Conservation (phyloP, 2,888 invertebrate species). For the Chrysopilus asiliformis region DNA sequence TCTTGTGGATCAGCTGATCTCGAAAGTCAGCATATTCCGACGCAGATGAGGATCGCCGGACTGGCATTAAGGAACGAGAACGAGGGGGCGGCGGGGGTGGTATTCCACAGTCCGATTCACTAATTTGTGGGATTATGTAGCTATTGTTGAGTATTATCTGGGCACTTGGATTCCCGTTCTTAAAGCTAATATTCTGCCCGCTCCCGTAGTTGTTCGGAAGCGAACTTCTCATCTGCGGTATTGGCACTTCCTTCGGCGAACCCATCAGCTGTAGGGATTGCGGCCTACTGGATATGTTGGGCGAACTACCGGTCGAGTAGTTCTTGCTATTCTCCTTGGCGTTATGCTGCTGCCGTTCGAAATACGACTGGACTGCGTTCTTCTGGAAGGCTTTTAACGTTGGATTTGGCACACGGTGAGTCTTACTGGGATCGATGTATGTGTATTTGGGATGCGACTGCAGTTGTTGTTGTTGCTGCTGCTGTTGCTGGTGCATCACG, state of each 20-base stretch:
- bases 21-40: slow-evolving; percentile 48
- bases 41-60: slow-evolving; percentile 49
- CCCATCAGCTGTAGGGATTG: slow-evolving; percentile 25
- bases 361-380: slow-evolving; percentile 66
- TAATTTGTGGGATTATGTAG: slow-evolving; percentile 5
- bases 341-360: slow-evolving; percentile 52
- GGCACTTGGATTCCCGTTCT: slow-evolving; percentile 7
- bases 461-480: slow-evolving; percentile 36
- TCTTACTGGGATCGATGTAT: slow-evolving; percentile 59
- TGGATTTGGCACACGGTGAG: slow-evolving; percentile 54
- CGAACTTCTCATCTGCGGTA: slow-evolving; percentile 26
- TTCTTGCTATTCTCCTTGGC: slow-evolving; percentile 18
- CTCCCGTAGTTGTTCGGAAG: slow-evolving; percentile 22
- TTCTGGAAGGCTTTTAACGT: slow-evolving; percentile 71
- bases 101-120: slow-evolving; percentile 12
- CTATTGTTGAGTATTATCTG: slow-evolving; percentile 9
- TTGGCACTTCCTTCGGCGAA: slow-evolving; percentile 17
- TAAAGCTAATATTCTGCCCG: neutral
- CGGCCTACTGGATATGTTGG: slow-evolving; percentile 21
- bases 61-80: slow-evolving; percentile 28
- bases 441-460: slow-evolving; percentile 45
- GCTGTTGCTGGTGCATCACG: slow-evolving; percentile 37
- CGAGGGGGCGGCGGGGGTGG: slow-evolving; percentile 34
- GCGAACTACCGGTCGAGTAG: slow-evolving; percentile 8
- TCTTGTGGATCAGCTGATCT: slow-evolving; percentile 25